Evolutionary conservation across 2,797 vertebrate genomes (phyloP), one percentile per base, ranked within the genome.

Genomic region (Gymnodraco acuticeps): DNA sequence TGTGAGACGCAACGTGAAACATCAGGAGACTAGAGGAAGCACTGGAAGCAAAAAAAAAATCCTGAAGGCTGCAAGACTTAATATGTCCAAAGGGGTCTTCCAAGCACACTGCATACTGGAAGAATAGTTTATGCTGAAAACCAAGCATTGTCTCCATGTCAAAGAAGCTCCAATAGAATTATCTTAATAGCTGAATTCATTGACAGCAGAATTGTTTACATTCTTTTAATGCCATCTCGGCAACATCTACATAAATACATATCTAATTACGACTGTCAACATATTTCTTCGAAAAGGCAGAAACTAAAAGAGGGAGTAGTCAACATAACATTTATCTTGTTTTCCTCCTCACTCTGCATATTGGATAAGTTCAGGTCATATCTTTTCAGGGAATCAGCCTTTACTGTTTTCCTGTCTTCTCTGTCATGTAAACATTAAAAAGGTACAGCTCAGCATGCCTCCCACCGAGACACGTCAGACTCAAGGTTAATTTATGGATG

Each of bases 341-440:
- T 87, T 86, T 82, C 63, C 58, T 75, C 10, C 64, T 75, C 55
- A 14, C 62, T 69, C 43, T 77, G 73, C 73, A 75, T 86, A 56
- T 52, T 60, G 31, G 63, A 79, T 66, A 60, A 64, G 82, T 83
- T 92, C 72, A 81, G 87, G 89, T 84, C 77, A 65, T 19, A 68
- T 75, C 79, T 87, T 89, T 89, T 84, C 80, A 88, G 79, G 84
- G 85, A 85, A 83, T 86, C 83, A 81, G 73, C 66, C 78, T 71
- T 67, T 75, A 46, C 62, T 76, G 68, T 55, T 75, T 77, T 80
- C 48, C 73, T 62, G 63, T 87, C 73, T 79, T 68, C 48, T 68
- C 81, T 82, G 83, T 89, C 88, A 82, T 84, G 87, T 75, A 79
- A 87, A 87, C 85, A 89, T 91, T 88, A 89, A 91, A 88, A 89